Percentiles rank a stretch among this genome's conserved stretches.
Evolutionary conservation across 2,797 vertebrate species (phyloP).

Genomic region (Bufotes viridis): DNA sequence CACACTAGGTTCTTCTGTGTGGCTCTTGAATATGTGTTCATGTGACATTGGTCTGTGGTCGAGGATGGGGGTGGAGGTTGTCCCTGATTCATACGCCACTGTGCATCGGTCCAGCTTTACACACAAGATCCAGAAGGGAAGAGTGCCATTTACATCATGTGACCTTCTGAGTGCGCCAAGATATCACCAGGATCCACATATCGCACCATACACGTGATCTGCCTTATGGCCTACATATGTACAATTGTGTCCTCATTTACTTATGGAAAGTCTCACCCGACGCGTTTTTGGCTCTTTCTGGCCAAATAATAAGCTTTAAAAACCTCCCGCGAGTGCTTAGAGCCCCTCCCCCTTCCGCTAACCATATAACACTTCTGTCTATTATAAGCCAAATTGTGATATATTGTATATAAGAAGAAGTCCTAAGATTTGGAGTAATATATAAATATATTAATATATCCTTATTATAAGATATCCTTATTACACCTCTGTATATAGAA

Average conservation of each 20-base stretch:
- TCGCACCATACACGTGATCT: too few relatives aligned
- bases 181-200: neutral
- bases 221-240: neutral
- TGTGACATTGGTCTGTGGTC: neutral
- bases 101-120: neutral
- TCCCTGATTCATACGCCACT: neutral
- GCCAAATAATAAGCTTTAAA: neutral
- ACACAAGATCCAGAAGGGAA: neutral
- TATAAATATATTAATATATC: slow-evolving; percentile 22
- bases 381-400: slow-evolving; percentile 19
- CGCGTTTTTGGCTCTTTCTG: neutral
- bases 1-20: neutral
- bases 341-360: too few relatives aligned
- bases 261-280: neutral
- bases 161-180: neutral
- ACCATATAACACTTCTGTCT: neutral
- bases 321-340: neutral
- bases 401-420: slow-evolving; percentile 32
- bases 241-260: neutral
- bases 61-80: neutral
- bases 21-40: neutral
- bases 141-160: neutral
- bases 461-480: neutral
- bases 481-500: neutral
- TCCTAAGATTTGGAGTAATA: slow-evolving; percentile 38